Evolutionary conservation across 2,113 vertebrate species (phyloP), one percentile per base, ranked within the genome.

Genomic region (Lipotes vexillifer): DNA sequence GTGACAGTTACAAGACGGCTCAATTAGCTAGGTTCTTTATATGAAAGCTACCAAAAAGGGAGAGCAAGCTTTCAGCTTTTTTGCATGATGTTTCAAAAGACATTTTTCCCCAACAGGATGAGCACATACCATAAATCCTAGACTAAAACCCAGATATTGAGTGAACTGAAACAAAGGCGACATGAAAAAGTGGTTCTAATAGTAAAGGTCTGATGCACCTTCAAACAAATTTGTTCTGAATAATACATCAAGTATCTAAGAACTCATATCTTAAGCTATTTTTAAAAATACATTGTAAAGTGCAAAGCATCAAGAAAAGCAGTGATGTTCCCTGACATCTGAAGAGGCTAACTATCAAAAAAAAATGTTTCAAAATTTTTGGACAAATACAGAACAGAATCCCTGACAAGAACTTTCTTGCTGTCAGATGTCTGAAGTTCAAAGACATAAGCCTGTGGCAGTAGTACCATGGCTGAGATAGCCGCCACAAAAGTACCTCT

Each of bases 191-290:
- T 57, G 49, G 38, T 63, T 96, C 41, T 4, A 0, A 44, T 65
- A 44, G 66, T 59, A 75, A 96, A 77, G 31, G 93, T 87, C 80
- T 65, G 87, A 90, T 66, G 59, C 59, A 92, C 75, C 95, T 97
- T 97, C 95, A 97, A 93, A 96, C 1, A 5, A 95, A 84, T 82
- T 90, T 82, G 20, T 84, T 84, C 83, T 97, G 97, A 97, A 97
- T 98, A 96, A 98, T 96, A 95, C 84, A 98, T 97, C 92, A 97
- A 97, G 80, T 68, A 92, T 29, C 49, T 84, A 93, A 88, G 92
- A 95, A 90, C 59, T 96, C 86, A 97, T 71, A 84, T 90, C 87
- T 85, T 96, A 92, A 96, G 83, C 71, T 88, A 21, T 89, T 96
- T 93, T 84, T 74, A n/a, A 69, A 57, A 90, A 87, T 88, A 93